Conservation (phyloP, 1,140 invertebrate genomes). For the Ridgeia piscesae region DNA sequence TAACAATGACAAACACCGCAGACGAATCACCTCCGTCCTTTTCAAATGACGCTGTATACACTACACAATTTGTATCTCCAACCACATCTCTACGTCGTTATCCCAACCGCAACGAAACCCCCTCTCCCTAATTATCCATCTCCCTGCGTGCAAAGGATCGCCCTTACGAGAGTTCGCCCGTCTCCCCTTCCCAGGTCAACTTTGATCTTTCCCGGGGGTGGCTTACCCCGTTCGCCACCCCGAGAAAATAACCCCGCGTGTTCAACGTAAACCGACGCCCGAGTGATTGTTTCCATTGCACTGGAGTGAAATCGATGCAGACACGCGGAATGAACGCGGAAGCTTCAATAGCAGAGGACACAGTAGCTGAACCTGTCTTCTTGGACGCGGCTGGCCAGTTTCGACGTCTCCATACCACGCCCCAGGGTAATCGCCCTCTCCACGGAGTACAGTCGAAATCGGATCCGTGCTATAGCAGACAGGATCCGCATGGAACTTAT, state of each 20-base stretch:
- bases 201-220: background rate
- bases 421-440: background rate
- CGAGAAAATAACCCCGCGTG: background rate
- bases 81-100: background rate
- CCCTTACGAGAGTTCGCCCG: background rate
- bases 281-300: background rate
- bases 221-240: background rate
- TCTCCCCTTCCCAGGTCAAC: background rate
- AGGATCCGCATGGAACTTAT: background rate
- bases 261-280: background rate
- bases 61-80: background rate
- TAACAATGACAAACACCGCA: background rate
- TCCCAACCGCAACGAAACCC: background rate
- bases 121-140: background rate
- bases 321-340: background rate
- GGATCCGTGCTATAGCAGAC: background rate
- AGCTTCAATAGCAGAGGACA: background rate
- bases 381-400: too few relatives aligned
- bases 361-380: background rate
- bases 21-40: background rate
- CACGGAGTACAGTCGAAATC: background rate
- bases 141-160: background rate
- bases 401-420: background rate
- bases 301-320: background rate
- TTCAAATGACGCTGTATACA: background rate